A percentile compares a stretch with the other conserved stretches of the same genome.
Conservation (phyloP, 1,140 invertebrate genomes). For the Nymphalis io region DNA sequence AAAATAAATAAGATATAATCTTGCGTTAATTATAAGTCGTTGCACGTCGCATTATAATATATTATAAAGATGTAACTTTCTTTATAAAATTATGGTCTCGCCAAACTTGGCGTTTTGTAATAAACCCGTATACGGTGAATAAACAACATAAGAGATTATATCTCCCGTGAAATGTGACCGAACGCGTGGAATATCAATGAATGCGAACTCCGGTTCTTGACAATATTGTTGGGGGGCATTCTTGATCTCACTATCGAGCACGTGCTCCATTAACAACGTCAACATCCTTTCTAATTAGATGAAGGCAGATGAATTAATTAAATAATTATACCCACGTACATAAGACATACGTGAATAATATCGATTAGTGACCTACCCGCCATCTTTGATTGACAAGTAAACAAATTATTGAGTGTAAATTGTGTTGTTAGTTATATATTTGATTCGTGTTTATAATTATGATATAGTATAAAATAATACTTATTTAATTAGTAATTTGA, state of each 20-base stretch:
- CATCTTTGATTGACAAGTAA: no score
- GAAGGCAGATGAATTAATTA: not conserved
- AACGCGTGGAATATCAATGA: constrained; percentile 14
- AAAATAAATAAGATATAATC: constrained; percentile 2
- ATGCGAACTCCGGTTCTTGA: constrained; percentile 15
- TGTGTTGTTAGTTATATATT: no score
- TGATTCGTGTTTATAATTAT: no score
- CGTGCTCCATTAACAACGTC: constrained; percentile 4
- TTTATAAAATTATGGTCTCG: constrained; percentile 13
- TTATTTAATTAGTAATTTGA: no score
- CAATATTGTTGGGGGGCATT: not conserved
- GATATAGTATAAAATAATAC: no score
- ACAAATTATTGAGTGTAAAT: no score
- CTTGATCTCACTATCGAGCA: not conserved
- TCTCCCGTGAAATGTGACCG: constrained; percentile 25
- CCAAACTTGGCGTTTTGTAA: constrained; percentile 20
- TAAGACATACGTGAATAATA: no score
- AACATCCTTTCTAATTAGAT: constrained; percentile 5
- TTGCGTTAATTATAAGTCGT: constrained; percentile 12
- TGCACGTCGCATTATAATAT: constrained; percentile 1
- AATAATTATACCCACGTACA: no score
- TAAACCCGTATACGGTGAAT: constrained; percentile 17
- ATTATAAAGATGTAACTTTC: constrained; percentile 27
- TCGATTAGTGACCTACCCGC: no score
- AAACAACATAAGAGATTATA: constrained; percentile 16